Evolutionary conservation across 2,113 vertebrate species (phyloP).

Genomic region (Sterrhoptilus dennistouni): DNA sequence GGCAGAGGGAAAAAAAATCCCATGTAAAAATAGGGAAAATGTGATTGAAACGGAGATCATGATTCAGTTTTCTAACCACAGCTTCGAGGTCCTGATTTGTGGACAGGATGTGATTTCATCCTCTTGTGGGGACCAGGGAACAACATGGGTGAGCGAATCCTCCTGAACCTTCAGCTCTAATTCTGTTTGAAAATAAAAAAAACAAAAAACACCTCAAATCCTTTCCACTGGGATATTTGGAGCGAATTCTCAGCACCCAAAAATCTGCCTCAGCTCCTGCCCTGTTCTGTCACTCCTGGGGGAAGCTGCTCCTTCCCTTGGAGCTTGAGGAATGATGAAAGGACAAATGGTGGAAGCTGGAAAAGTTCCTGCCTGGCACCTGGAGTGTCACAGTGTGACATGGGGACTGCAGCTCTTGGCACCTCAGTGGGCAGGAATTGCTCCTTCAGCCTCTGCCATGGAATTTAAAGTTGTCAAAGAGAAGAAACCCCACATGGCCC

Average conservation of each 20-base stretch:
- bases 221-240: neutral
- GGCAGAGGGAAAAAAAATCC: neutral
- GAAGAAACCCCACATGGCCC: fast-evolving
- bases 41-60: slow-evolving; percentile 5
- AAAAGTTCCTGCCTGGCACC: neutral
- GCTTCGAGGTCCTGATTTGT: neutral
- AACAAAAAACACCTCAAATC: neutral
- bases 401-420: neutral
- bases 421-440: neutral
- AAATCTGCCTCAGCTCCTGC: neutral
- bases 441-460: fast-evolving
- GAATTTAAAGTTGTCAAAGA: neutral
- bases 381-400: fast-evolving
- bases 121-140: slow-evolving; percentile 12
- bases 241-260: neutral
- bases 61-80: slow-evolving; percentile 38
- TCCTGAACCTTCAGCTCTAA: neutral
- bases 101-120: slow-evolving; percentile 64
- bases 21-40: slow-evolving; percentile 11
- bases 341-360: neutral
- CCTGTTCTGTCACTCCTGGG: neutral
- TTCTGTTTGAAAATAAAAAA: neutral
- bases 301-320: neutral
- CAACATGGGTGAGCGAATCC: neutral
- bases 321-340: neutral